Percentiles rank a stretch among this genome's conserved stretches.
Evolutionary conservation across 2,113 vertebrate genomes (phyloP).

Genomic region (Lagopus leucura): DNA sequence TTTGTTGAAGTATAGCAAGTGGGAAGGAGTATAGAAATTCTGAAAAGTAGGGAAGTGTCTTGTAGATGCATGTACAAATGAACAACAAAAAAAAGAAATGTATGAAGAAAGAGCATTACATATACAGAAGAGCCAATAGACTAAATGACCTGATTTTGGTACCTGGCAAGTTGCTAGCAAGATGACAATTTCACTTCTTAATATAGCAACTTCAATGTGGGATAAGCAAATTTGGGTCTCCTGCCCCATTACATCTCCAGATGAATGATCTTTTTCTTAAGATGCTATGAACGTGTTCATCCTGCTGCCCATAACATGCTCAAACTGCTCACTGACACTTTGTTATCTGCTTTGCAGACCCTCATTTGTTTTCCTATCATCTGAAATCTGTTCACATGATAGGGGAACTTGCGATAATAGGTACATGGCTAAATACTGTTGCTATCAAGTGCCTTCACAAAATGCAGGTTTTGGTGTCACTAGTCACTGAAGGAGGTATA

Average conservation of each 20-base stretch:
- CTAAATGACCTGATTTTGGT: neutral
- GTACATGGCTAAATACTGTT: rapidly evolving
- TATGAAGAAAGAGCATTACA: neutral
- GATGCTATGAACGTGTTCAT: rapidly evolving
- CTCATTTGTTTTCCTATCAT: neutral
- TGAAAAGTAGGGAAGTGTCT: neutral
- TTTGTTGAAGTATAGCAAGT: neutral
- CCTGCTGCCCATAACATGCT: neutral
- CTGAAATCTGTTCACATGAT: neutral
- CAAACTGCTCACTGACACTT: neutral
- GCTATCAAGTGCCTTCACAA: neutral
- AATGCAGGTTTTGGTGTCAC: neutral
- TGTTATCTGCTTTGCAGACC: neutral
- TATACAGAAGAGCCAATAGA: neutral
- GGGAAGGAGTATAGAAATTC: neutral
- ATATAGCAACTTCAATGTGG: neutral
- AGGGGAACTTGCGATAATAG: neutral
- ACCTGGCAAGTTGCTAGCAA: neutral
- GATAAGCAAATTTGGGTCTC: neutral
- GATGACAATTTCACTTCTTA: neutral
- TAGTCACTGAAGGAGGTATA: neutral
- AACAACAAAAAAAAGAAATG: neutral
- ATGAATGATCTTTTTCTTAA: neutral
- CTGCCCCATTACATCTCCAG: neutral
- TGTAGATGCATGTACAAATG: rapidly evolving